Conservation (phyloP, 2,888 invertebrate species). For the Pherbina coryleti region DNA sequence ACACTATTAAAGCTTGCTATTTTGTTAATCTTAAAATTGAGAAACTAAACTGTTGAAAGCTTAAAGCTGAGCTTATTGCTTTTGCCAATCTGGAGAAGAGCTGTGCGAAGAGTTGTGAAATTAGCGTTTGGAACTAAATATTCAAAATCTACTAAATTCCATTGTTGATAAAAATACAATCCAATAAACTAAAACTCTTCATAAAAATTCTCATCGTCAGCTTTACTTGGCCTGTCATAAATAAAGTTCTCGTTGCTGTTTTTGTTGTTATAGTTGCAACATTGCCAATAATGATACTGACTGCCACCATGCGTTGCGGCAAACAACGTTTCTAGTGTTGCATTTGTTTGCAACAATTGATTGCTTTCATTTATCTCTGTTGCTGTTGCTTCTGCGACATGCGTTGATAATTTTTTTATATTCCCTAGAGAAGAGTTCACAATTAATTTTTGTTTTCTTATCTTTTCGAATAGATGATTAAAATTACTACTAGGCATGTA, state of each 20-base stretch:
- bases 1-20: conserved; percentile 19
- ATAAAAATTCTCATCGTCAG: conserved; percentile 28
- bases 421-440: conserved; percentile 2
- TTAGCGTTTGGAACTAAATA: too few species aligned
- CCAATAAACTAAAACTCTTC: conserved; percentile 8
- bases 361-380: background rate
- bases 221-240: background rate
- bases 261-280: conserved; percentile 10
- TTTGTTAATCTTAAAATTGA: background rate
- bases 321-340: conserved; percentile 51
- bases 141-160: too few species aligned
- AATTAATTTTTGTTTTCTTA: background rate
- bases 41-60: background rate
- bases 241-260: background rate
- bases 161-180: background rate
- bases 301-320: conserved; percentile 62
- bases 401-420: background rate
- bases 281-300: conserved; percentile 53
- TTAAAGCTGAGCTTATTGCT: too few species aligned
- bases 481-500: background rate
- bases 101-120: background rate
- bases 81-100: background rate
- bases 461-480: background rate
- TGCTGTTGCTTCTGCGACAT: conserved; percentile 1
- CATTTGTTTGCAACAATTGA: conserved; percentile 20